phyloP scores from a whole-genome alignment of 2,888 invertebrate genomes.

The Bruchidius siliquastri region DNA sequence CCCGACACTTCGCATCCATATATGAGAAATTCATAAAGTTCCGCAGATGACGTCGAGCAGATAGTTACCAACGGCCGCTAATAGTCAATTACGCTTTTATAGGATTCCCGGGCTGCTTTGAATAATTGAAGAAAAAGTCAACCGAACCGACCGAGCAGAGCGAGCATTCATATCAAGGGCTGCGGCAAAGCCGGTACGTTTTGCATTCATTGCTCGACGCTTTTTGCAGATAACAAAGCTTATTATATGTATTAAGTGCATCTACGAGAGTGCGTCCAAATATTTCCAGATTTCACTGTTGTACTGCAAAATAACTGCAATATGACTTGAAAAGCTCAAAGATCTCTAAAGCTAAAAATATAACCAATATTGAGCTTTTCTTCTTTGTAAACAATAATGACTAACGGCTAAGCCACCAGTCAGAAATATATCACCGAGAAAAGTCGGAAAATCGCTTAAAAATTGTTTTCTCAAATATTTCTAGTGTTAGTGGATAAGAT shows the following conservation, averaged over 20 bases:
- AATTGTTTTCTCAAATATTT: too few relatives aligned
- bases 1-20: slow-evolving; percentile 14
- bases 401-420: too few relatives aligned
- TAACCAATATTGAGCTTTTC: too few relatives aligned
- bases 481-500: too few relatives aligned
- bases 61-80: slow-evolving; percentile 23
- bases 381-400: too few relatives aligned
- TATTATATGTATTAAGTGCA: not conserved
- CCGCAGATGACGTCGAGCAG: slow-evolving; percentile 22
- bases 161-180: slow-evolving; percentile 6
- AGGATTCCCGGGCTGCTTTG: slow-evolving; percentile 19
- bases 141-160: not conserved
- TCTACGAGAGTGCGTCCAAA: not conserved
- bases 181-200: not conserved
- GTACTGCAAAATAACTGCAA: too few relatives aligned
- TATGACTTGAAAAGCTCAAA: too few relatives aligned
- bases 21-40: slow-evolving; percentile 21
- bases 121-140: slow-evolving; percentile 20
- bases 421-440: too few relatives aligned
- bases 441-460: too few relatives aligned
- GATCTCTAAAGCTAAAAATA: too few relatives aligned
- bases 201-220: not conserved
- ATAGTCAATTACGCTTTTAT: slow-evolving; percentile 27
- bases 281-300: too few relatives aligned
- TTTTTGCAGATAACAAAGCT: not conserved